These are phyloP conservation scores for Astreopora myriophthalma DNA, from an alignment of 64 coral and sea anemone species.

Conservation along the genomic window DNA sequence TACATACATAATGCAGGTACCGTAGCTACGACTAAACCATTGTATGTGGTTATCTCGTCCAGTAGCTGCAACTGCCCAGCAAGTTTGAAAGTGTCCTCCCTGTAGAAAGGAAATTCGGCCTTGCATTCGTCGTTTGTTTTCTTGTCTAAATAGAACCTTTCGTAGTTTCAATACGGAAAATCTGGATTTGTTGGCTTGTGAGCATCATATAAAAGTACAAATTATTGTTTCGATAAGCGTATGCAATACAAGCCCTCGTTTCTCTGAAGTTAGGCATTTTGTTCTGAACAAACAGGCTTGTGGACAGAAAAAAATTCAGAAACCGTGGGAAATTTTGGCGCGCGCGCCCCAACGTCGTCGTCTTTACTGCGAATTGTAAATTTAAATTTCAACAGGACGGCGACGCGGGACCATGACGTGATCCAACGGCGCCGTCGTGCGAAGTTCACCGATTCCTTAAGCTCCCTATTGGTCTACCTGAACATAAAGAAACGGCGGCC, in stretches of 20 bases:
- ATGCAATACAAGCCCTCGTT: conserved; percentile 19
- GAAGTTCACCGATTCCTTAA: no score
- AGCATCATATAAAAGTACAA: conserved; percentile 38
- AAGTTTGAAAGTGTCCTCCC: conserved; percentile 35
- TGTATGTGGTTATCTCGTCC: conserved; percentile 20
- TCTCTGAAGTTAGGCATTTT: conserved; percentile 56
- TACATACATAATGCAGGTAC: conserved; percentile 8
- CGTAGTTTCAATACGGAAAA: conserved; percentile 60
- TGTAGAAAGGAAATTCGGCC: conserved; percentile 30
- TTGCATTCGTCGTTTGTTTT: conserved; percentile 31
- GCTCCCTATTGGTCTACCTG: no score
- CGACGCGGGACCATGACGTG: no score
- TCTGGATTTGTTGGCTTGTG: conserved; percentile 44
- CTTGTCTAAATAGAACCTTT: conserved; percentile 52
- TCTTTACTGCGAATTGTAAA: no score
- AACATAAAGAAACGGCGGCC: no score
- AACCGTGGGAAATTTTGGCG: background rate
- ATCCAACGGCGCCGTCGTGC: no score
- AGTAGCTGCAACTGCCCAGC: conserved; percentile 44
- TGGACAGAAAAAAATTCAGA: background rate
- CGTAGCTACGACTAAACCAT: conserved; percentile 22
- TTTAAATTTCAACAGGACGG: no score
- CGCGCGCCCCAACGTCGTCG: background rate
- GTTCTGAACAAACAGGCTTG: background rate
- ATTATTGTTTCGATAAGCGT: conserved; percentile 47